phyloP scores from a whole-genome alignment of 2,113 vertebrate species.

The Aramus guarauna region DNA sequence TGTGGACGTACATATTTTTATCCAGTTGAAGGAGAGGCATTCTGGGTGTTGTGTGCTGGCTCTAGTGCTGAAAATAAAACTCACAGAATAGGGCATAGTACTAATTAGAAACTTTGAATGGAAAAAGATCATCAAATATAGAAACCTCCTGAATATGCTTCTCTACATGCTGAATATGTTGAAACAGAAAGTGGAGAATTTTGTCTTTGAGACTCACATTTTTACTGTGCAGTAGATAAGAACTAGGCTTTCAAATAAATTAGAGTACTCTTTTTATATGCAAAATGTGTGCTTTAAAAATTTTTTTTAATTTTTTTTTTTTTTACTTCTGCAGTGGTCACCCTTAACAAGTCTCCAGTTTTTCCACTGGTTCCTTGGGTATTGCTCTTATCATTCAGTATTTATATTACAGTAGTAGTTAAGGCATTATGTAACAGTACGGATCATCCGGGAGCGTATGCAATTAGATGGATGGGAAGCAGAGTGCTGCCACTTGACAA shows the following conservation, averaged over 20 bases:
- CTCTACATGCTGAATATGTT: conserved; percentile 46
- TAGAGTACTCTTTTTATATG: not conserved
- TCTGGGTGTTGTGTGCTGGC: conserved; percentile 49
- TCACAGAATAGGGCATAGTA: conserved; percentile 53
- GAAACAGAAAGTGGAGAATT: conserved; percentile 32
- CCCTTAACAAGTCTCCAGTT: not conserved
- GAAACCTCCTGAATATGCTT: conserved; percentile 56
- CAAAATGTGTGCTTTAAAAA: not conserved
- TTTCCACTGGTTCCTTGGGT: not conserved
- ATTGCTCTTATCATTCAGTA: not conserved
- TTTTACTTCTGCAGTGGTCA: not conserved
- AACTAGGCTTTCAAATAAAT: conserved; percentile 18
- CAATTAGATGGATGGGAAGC: not conserved
- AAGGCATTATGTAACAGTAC: not conserved
- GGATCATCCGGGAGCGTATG: not conserved
- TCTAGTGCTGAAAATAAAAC: conserved; percentile 61
- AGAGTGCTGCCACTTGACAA: not conserved
- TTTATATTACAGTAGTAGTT: not conserved
- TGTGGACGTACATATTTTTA: not conserved
- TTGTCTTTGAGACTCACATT: conserved; percentile 34
- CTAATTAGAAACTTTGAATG: conserved; percentile 63
- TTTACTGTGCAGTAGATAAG: conserved; percentile 16
- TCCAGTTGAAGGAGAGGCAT: not conserved
- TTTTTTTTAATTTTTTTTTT: not conserved
- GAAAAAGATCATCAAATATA: conserved; percentile 66